phyloP scores from a whole-genome alignment of 2,797 vertebrate genomes.

The Enteromius treurensis region DNA sequence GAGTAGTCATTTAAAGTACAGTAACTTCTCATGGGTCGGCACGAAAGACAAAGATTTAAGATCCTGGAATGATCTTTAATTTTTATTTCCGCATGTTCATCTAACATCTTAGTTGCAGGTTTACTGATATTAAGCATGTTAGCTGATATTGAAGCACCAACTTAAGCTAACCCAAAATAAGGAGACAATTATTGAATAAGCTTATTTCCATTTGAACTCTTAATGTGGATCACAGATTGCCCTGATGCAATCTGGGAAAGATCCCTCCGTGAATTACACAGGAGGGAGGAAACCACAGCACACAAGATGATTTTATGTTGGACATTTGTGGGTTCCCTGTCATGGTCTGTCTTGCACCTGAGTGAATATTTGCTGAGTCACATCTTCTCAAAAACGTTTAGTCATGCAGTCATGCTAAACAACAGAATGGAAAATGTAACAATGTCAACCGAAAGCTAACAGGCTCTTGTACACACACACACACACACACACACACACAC shows the following conservation, averaged over 20 bases:
- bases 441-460: not conserved
- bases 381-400: not conserved
- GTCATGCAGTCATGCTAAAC: constrained; percentile 13
- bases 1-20: not conserved
- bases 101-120: not conserved
- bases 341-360: constrained; percentile 33
- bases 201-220: constrained; percentile 4
- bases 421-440: constrained; percentile 24
- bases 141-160: not conserved
- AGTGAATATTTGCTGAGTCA: constrained; percentile 32
- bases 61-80: not conserved
- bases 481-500: not conserved
- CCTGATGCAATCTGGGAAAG: constrained; percentile 59
- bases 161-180: not conserved
- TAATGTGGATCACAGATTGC: not conserved
- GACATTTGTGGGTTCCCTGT: constrained; percentile 6
- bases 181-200: not conserved
- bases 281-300: constrained; percentile 36
- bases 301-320: constrained; percentile 18
- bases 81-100: not conserved
- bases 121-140: not conserved
- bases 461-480: not conserved
- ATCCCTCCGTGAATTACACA: constrained; percentile 22
- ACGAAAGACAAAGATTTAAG: not conserved
- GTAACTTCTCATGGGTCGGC: not conserved